Evolutionary conservation across 2,113 vertebrate genomes (phyloP).

Genomic region (Spea bombifrons): DNA sequence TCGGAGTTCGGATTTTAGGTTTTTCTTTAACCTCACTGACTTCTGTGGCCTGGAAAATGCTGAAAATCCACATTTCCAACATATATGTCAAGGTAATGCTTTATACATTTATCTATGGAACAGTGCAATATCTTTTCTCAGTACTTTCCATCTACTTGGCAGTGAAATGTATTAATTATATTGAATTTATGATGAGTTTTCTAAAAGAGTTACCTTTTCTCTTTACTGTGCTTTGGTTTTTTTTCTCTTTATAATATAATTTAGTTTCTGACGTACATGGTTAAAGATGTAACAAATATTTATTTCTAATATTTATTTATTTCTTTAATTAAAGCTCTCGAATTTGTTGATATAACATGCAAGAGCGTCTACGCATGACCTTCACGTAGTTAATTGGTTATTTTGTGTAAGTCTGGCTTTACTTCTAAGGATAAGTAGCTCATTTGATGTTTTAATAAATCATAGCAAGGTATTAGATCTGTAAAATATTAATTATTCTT

Average conservation of each 20-base stretch:
- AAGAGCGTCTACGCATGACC: not conserved
- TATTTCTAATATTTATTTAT: not conserved
- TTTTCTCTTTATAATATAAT: not conserved
- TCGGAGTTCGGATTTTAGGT: too few species aligned
- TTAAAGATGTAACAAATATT: not conserved
- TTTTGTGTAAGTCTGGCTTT: not conserved
- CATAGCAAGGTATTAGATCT: not conserved
- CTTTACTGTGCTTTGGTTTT: too few species aligned
- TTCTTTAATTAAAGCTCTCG: not conserved
- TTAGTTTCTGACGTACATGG: not conserved
- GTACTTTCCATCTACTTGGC: too few species aligned
- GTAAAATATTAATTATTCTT: not conserved
- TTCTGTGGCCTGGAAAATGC: too few species aligned
- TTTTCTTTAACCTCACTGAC: too few species aligned
- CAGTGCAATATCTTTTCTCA: too few species aligned
- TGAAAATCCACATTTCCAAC: too few species aligned
- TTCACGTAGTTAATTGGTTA: not conserved
- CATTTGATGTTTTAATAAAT: slow-evolving; percentile 6
- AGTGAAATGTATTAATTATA: too few species aligned
- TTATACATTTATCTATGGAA: too few species aligned
- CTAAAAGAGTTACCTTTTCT: too few species aligned
- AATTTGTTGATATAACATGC: not conserved
- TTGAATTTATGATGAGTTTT: too few species aligned
- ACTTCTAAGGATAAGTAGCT: not conserved
- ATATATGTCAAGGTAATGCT: too few species aligned